Base-by-base conservation (phyloP, 2,888 invertebrate species). In the Lissonota sp. region DNA sequence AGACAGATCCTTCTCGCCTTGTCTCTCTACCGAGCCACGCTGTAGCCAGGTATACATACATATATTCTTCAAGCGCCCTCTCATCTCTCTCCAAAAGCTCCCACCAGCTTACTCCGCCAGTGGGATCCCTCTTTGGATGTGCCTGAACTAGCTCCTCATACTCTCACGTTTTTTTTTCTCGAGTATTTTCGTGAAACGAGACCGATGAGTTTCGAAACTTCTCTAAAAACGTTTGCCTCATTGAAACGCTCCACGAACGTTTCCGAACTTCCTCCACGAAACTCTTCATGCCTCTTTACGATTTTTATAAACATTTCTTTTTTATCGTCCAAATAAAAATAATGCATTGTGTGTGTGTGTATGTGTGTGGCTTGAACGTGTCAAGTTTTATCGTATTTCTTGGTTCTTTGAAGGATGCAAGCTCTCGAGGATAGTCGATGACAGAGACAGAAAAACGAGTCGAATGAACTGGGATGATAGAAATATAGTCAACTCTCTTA, bases 161-260 rank as follows among this genome's bases (percentile, higher is more conserved):
- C 44, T 58, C 37, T 14, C 44, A 16, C 7, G 37, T 16, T 37
- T 51, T 40, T 37, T n/a, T n/a, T 7, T 44, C 12, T 44, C 63
- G 42, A 44, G 44, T 16, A 66, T 62, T 53, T 42, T 6, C 67
- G 49, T 60, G 55, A 46, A 53, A 40, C 49, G 49, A 70, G 63
- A 74, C 83, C 67, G 87, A 86, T 84, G 84, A 86, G 84, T 86
- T 84, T 76, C 76, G 73, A 80, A 26, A 85, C 83, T 85, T 87
- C 72, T 83, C 78, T 79, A 83, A 26, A 26, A 86, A 86, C 82
- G 83, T 74, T 84, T 70, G 76, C 57, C 83, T 80, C 72, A 86
- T 84, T 83, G 84, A 85, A 83, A 83, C 60, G 58, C 72, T 80
- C 26, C 74, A 44, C 60, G 70, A 73, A 72, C 79, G 77, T 10